These are phyloP conservation scores for Helleia helle DNA, from an alignment of 2,888 invertebrate species.

Conservation along the genomic window DNA sequence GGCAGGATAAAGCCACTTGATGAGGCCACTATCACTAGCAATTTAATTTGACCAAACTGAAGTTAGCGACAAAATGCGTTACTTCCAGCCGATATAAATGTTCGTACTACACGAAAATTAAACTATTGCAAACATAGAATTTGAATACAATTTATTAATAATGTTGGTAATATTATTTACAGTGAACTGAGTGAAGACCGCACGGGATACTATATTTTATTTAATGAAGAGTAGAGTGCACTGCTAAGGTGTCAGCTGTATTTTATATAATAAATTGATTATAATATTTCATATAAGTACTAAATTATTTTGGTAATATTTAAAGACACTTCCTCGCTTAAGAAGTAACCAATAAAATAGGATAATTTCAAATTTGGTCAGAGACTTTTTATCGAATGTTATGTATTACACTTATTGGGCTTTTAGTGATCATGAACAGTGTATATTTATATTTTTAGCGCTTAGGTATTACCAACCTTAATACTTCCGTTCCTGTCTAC, in stretches of 20 bases:
- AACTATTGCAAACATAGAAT: no score
- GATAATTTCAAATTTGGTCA: constrained; percentile 46
- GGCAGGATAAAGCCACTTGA: no score
- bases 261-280: constrained; percentile 49
- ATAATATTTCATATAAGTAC: constrained; percentile 56
- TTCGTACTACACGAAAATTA: no score
- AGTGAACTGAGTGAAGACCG: constrained; percentile 8
- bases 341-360: constrained; percentile 47
- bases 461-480: constrained; percentile 5
- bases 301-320: constrained; percentile 70
- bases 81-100: no score
- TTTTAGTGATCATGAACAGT: constrained; percentile 34
- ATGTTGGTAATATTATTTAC: no score
- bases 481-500: constrained; percentile 10
- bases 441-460: constrained; percentile 1
- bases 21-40: no score
- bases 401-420: constrained; percentile 31
- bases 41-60: no score
- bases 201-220: constrained; percentile 16
- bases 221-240: constrained; percentile 43
- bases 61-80: no score
- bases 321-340: constrained; percentile 60
- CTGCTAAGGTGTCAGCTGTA: constrained; percentile 60
- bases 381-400: constrained; percentile 41
- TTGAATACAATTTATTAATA: no score